Conservation (phyloP, 1,140 invertebrate species). For the Mactra quadrangularis region DNA sequence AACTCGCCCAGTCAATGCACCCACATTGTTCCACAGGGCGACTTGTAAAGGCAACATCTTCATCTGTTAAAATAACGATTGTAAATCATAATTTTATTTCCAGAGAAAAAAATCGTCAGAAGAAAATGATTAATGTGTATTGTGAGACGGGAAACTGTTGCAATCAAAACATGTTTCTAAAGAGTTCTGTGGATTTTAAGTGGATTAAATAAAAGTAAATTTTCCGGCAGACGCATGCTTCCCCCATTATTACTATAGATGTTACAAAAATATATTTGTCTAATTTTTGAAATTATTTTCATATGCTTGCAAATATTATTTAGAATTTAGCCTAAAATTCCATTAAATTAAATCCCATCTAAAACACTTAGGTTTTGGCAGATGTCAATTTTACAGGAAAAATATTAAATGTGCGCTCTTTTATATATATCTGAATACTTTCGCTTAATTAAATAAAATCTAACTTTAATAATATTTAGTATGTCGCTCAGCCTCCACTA, state of each 20-base stretch:
- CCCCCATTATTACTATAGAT: slow-evolving; percentile 15
- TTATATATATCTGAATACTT: slow-evolving; percentile 35
- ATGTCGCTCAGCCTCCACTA: slow-evolving; percentile 27
- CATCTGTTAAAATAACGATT: no score
- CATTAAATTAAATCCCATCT: slow-evolving; percentile 51
- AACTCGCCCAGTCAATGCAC: no score
- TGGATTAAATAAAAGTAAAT: slow-evolving; percentile 27
- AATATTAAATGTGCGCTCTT: slow-evolving; percentile 19
- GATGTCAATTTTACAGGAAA: slow-evolving; percentile 36
- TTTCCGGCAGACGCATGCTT: slow-evolving; percentile 24
- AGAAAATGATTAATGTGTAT: no score
- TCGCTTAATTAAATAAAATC: slow-evolving; percentile 61
- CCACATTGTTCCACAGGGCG: no score
- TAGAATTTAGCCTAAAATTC: slow-evolving; percentile 39
- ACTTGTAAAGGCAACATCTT: no score
- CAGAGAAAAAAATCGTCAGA: no score
- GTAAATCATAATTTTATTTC: no score
- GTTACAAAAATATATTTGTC: slow-evolving; percentile 13
- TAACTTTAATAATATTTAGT: slow-evolving; percentile 50
- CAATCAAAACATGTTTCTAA: slow-evolving; percentile 21
- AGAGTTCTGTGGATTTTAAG: slow-evolving; percentile 14
- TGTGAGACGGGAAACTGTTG: background rate
- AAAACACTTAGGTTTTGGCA: slow-evolving; percentile 27
- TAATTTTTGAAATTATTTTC: slow-evolving; percentile 34
- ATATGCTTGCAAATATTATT: slow-evolving; percentile 25